Conservation (phyloP, 2,113 vertebrate species). For the Heteronetta atricapilla region DNA sequence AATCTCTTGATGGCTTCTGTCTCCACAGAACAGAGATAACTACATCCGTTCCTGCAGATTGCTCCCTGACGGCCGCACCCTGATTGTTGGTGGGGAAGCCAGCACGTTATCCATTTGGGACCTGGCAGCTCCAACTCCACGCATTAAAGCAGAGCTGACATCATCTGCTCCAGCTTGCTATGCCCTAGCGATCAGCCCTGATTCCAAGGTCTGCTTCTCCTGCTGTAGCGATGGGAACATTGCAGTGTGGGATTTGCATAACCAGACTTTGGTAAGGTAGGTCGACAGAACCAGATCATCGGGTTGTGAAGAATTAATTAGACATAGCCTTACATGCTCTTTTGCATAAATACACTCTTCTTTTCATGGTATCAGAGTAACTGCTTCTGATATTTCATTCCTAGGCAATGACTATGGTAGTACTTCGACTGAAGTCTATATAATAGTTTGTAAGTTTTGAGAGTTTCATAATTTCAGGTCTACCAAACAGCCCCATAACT, state of each 20-base stretch:
- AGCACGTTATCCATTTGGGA: conserved; percentile 89
- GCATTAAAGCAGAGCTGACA: conserved; percentile 87
- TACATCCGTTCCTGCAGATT: conserved; percentile 90
- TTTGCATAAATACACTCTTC: not conserved
- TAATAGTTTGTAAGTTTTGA: not conserved
- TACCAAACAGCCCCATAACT: not conserved
- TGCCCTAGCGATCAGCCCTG: conserved; percentile 86
- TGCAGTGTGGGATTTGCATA: conserved; percentile 88
- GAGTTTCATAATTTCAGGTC: not conserved
- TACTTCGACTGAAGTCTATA: not conserved
- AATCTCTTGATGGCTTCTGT: conserved; percentile 82
- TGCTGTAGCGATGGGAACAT: conserved; percentile 89
- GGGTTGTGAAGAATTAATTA: not conserved
- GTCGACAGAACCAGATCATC: conserved; percentile 3
- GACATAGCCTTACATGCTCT: not conserved
- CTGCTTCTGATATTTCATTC: not conserved
- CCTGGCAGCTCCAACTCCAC: conserved; percentile 86
- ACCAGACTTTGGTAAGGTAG: conserved; percentile 87
- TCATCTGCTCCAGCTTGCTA: conserved; percentile 88
- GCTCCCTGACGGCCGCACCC: conserved; percentile 86
- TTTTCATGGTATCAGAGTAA: not conserved
- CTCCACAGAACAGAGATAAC: conserved; percentile 88
- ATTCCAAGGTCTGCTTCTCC: conserved; percentile 89
- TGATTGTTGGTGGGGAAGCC: conserved; percentile 87
- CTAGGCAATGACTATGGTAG: not conserved